Evolutionary conservation across 2,888 invertebrate species (phyloP).

Genomic region (Aphrophora alni): DNA sequence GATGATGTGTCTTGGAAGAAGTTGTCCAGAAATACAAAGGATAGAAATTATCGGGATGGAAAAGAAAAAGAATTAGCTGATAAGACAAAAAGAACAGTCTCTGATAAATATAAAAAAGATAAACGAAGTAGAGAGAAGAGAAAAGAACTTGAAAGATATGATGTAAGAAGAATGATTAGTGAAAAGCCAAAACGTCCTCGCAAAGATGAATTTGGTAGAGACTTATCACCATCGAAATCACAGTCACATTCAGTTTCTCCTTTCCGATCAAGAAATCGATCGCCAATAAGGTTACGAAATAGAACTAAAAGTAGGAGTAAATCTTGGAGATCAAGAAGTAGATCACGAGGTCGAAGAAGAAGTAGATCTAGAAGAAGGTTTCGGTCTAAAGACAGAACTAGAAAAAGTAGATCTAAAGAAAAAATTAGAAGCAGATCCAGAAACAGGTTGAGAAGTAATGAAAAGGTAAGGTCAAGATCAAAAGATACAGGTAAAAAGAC

Average conservation of each 20-base stretch:
- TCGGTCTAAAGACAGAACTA: constrained; percentile 51
- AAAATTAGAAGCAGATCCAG: constrained; percentile 35
- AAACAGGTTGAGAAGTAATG: constrained; percentile 22
- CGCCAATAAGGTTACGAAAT: constrained; percentile 42
- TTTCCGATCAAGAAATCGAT: constrained; percentile 48
- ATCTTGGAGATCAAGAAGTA: constrained; percentile 56
- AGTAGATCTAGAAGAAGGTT: constrained; percentile 53
- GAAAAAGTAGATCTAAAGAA: constrained; percentile 42
- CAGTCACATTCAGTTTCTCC: constrained; percentile 47
- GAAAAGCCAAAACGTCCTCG: constrained; percentile 67
- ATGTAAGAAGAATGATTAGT: constrained; percentile 79
- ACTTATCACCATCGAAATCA: constrained; percentile 58
- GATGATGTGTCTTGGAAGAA: constrained; percentile 70
- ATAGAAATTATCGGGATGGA: constrained; percentile 77
- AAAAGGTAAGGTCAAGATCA: constrained; percentile 52
- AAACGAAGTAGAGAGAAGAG: constrained; percentile 67
- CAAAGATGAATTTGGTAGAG: constrained; percentile 81
- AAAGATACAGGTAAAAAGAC: constrained; percentile 51
- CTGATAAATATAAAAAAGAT: constrained; percentile 55
- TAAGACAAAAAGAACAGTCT: constrained; percentile 56
- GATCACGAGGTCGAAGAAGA: constrained; percentile 56
- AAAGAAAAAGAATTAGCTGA: constrained; percentile 56
- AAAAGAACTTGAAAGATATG: constrained; percentile 82
- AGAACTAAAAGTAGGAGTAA: constrained; percentile 52
- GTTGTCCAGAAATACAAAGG: constrained; percentile 76